Conservation (phyloP, 2,113 vertebrate species). For the human region GRCh38 chr2:167057501-167058000, state of each 20-base stretch:
- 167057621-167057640: constrained; percentile 11
- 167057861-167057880: not conserved
- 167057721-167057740: constrained; percentile 50
- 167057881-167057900: not conserved
- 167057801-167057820: not conserved
- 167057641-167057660: constrained; percentile 40
- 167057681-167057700: constrained; percentile 56
- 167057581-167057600: constrained; percentile 21
- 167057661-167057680: constrained; percentile 48
- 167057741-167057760: not conserved
- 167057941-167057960: not conserved
- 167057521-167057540: not conserved
- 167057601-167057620: constrained; percentile 40
- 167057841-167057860: constrained; percentile 34
- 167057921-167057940: not conserved
- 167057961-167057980: not conserved
- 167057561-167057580: not conserved
- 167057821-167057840: constrained; percentile 25
- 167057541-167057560: constrained; percentile 30
- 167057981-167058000: not conserved
- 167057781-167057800: constrained; percentile 4
- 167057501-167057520: not conserved
- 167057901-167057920: not conserved
- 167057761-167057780: constrained; percentile 47
- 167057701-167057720: constrained; percentile 39